phyloP scores from a whole-genome alignment of 2,113 vertebrate genomes.

The Dermatemys mawii region DNA sequence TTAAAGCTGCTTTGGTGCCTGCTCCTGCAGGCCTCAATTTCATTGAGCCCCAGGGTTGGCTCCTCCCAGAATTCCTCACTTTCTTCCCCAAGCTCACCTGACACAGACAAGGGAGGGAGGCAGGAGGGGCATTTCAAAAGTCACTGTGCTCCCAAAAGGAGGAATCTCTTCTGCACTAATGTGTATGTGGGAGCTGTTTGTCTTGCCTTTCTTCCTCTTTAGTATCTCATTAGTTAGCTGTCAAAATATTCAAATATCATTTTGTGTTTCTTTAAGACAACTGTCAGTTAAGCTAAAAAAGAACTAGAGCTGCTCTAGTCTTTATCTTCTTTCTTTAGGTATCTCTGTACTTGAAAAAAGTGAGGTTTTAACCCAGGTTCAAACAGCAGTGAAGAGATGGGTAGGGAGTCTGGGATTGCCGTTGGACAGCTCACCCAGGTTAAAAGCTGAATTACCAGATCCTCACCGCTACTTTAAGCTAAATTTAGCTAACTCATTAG shows the following conservation, averaged over 20 bases:
- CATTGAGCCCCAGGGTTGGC: background rate
- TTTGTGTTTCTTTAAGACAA: background rate
- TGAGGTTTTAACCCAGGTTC: background rate
- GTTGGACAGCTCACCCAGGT: background rate
- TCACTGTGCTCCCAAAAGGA: background rate
- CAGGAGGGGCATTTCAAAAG: background rate
- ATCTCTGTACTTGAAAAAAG: background rate
- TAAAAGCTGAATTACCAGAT: background rate
- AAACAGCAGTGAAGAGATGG: background rate
- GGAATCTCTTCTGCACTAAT: background rate
- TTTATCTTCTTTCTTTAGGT: background rate
- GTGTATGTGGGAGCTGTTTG: background rate
- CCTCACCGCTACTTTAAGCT: background rate
- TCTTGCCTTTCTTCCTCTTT: background rate
- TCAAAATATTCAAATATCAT: background rate
- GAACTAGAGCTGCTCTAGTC: accelerated
- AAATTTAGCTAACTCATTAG: background rate
- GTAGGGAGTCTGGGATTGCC: background rate
- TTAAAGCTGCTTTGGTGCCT: background rate
- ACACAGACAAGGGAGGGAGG: too few species aligned
- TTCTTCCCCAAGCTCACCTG: background rate
- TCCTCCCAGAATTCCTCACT: background rate
- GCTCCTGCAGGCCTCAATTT: background rate
- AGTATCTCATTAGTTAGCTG: background rate
- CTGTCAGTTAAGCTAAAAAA: background rate